These are phyloP conservation scores for Austrofundulus limnaeus DNA, from an alignment of 2,113 vertebrate genomes.

Conservation along the genomic window DNA sequence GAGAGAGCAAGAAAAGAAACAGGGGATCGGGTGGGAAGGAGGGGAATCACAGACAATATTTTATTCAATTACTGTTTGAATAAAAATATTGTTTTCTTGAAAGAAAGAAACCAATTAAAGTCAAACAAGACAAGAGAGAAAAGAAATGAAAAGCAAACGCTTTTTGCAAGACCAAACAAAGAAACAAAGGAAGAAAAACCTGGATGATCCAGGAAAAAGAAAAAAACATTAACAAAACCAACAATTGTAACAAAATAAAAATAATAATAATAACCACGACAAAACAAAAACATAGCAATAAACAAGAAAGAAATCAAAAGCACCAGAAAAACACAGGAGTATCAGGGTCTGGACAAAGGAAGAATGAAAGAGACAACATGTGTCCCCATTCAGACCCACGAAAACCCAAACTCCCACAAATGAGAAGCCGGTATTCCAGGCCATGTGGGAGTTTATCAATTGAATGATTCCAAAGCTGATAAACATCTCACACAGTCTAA, in stretches of 20 bases:
- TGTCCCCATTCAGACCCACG: slow-evolving; percentile 70
- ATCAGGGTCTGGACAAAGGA: slow-evolving; percentile 59
- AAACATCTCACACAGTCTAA: slow-evolving; percentile 61
- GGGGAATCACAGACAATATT: slow-evolving; percentile 99
- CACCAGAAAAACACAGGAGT: slow-evolving; percentile 52
- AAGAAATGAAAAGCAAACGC: slow-evolving; percentile 66
- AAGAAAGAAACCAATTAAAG: slow-evolving; percentile 80
- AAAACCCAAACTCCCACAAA: slow-evolving; percentile 71
- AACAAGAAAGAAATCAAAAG: slow-evolving; percentile 31
- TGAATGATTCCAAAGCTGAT: slow-evolving; percentile 83
- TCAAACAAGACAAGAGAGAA: slow-evolving; percentile 83
- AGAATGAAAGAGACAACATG: slow-evolving; percentile 66
- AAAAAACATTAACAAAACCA: slow-evolving; percentile 32
- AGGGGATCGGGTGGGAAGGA: slow-evolving; percentile 88
- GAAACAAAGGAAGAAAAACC: slow-evolving; percentile 74
- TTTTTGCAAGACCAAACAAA: slow-evolving; percentile 67
- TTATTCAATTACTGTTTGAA: slow-evolving; percentile 99
- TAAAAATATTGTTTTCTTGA: slow-evolving; percentile 99
- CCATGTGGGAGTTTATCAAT: slow-evolving; percentile 72
- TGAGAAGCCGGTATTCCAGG: slow-evolving; percentile 52
- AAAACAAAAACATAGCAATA: slow-evolving; percentile 8
- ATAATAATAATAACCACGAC: slow-evolving; percentile 42
- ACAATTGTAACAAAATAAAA: slow-evolving; percentile 46
- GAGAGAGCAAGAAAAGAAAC: slow-evolving; percentile 99
- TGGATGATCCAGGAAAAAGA: slow-evolving; percentile 45